Percentiles rank a stretch among this genome's conserved stretches.
Evolutionary conservation across 2,888 invertebrate genomes (phyloP).

Genomic region (Rhagonycha lutea): DNA sequence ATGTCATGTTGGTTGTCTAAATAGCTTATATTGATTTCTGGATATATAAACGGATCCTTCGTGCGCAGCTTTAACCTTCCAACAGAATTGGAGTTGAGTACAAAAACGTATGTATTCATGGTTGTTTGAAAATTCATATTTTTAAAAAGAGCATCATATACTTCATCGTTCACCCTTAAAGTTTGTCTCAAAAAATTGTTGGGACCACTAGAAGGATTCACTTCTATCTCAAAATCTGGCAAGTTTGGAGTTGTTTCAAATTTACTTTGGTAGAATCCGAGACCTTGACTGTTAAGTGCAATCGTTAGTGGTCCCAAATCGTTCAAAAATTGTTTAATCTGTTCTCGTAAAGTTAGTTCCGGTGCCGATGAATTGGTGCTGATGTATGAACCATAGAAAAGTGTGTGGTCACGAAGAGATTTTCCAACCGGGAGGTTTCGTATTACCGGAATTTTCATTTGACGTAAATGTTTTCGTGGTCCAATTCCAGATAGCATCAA

Average conservation of each 20-base stretch:
- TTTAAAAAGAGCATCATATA: conserved; percentile 12
- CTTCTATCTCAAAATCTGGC: conserved; percentile 31
- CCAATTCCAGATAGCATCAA: conserved; percentile 83
- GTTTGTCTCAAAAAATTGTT: conserved; percentile 1
- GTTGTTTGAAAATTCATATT: conserved; percentile 24
- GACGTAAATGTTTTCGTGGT: conserved; percentile 62
- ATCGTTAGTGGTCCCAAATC: conserved; percentile 35
- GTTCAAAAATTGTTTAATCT: conserved; percentile 32
- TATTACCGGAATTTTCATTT: conserved; percentile 63
- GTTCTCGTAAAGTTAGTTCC: conserved; percentile 5
- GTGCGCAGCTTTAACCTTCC: conserved; percentile 40
- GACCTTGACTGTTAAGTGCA: conserved; percentile 37
- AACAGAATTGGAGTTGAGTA: conserved; percentile 40
- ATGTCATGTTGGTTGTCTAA: conserved; percentile 56
- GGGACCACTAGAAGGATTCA: conserved; percentile 16
- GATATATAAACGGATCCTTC: conserved; percentile 41
- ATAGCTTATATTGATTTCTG: conserved; percentile 38
- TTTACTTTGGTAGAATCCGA: conserved; percentile 31
- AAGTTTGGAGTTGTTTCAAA: conserved; percentile 8
- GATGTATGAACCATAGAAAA: conserved; percentile 71
- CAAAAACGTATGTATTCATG: conserved; percentile 26
- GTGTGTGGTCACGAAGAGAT: conserved; percentile 78
- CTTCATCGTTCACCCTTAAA: conserved; percentile 21
- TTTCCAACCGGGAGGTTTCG: conserved; percentile 73
- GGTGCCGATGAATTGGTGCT: conserved; percentile 57